Base-by-base conservation (phyloP, 2,888 invertebrate species). In the Deroplatys truncata region DNA sequence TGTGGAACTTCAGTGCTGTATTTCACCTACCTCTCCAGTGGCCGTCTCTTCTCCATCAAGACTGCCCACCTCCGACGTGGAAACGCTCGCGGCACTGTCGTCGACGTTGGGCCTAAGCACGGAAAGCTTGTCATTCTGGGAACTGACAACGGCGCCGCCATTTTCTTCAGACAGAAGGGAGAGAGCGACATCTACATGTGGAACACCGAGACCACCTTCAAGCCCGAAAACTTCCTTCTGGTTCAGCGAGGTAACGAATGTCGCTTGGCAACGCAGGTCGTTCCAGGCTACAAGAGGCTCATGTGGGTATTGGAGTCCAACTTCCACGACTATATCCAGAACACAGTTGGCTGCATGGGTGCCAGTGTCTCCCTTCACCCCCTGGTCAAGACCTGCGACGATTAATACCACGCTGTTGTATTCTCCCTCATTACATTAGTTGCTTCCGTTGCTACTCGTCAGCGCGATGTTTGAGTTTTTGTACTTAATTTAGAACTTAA, bases 301-400 rank as follows among this genome's bases (percentile, higher is more conserved):
- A 95, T 96, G 95, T 95, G 96, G 95, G 94, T 95, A 20, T 93
- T 96, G 91, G 96, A 96, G 92, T 95, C 95, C 91, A 96, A 96
- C 92, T 96, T 96, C 94, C 95, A 95, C 88, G 96, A 96, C 92
- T 96, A 94, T 92, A 94, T 96, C 91, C 93, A 94, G 8, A 94
- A 95, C 91, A 94, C 94, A 72, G 95, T 95, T 82, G 95, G 96
- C 85, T 95, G 96, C 92, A 93, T 95, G 90, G 96, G 96, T n/a
- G 94, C 96, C 43, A 95, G 95, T 72, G 94, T 96, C 90, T 93
- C 94, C 56, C 93, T 96, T 87, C 95, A 95, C 93, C 96, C 96
- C 1, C 93, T 96, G 88, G 94, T 95, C 89, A 94, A 94, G 90
- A 94, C 94, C 83, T 93, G 93, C 91, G 90, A 91, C 35, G 85